Evolutionary conservation across 2,888 invertebrate species (phyloP).

Genomic region (Stenoptilia bipunctidactyla): DNA sequence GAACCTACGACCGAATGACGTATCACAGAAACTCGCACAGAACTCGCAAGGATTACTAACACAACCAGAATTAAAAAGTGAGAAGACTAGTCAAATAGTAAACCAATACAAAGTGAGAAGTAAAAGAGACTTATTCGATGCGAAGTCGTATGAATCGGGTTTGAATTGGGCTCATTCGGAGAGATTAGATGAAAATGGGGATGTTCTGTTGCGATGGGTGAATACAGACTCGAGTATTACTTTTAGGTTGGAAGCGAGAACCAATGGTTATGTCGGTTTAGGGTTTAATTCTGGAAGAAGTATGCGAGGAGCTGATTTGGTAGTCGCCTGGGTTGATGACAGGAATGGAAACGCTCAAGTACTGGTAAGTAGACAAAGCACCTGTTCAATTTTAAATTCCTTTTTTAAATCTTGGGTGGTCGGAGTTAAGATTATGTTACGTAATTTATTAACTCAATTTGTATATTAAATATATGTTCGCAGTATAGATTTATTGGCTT

Average conservation of each 20-base stretch:
- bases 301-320: constrained; percentile 87
- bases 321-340: constrained; percentile 91
- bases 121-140: constrained; percentile 53
- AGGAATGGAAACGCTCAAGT: constrained; percentile 76
- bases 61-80: constrained; percentile 42
- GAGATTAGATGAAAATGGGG: constrained; percentile 66
- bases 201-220: constrained; percentile 77
- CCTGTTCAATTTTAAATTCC: no score
- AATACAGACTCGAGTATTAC: constrained; percentile 83
- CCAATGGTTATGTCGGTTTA: constrained; percentile 88
- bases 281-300: constrained; percentile 87
- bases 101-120: constrained; percentile 45
- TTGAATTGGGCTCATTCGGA: constrained; percentile 73
- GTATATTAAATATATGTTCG: no score
- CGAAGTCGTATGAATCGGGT: constrained; percentile 53
- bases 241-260: constrained; percentile 86
- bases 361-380: constrained; percentile 73
- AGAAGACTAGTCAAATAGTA: constrained; percentile 48
- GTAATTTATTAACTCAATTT: no score
- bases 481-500: no score
- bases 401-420: no score
- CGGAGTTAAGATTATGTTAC: no score
- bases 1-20: constrained; percentile 35
- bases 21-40: constrained; percentile 39
- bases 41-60: constrained; percentile 35